A percentile compares a stretch with the other conserved stretches of the same genome.
Conservation (phyloP, 2,113 vertebrate genomes). For the Scopus umbretta region DNA sequence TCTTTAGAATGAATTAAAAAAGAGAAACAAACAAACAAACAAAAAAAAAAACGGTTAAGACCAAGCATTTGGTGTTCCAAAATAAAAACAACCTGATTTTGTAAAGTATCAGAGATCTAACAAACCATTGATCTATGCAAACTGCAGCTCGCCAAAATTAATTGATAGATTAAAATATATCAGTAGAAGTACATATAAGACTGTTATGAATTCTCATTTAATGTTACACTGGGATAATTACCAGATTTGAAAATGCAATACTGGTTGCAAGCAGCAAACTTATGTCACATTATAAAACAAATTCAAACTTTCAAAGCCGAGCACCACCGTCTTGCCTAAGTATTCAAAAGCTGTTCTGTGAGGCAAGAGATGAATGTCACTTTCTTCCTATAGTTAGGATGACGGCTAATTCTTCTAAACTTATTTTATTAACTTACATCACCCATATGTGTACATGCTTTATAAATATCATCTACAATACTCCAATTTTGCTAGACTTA, state of each 20-base stretch:
- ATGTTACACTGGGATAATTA: neutral
- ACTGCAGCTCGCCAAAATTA: neutral
- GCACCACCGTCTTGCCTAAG: neutral
- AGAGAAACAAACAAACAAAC: constrained; percentile 35
- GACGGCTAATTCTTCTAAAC: neutral
- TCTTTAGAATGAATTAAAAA: constrained; percentile 65
- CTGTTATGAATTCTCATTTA: neutral
- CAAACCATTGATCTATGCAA: neutral
- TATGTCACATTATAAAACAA: neutral
- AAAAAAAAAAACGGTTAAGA: too few relatives aligned
- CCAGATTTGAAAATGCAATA: neutral
- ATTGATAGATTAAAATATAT: neutral
- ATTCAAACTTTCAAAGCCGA: neutral
- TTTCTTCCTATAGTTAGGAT: neutral
- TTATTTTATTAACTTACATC: neutral
- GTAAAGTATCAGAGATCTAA: neutral
- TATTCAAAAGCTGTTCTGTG: neutral
- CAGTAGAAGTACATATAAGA: neutral
- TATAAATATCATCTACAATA: neutral
- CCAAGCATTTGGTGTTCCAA: neutral
- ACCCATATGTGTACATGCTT: neutral
- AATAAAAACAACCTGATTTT: neutral
- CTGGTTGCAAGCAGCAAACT: neutral
- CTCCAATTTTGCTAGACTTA: neutral
- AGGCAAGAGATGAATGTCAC: neutral